Base-by-base conservation (phyloP, 2,888 invertebrate species). In the Suillia variegata region DNA sequence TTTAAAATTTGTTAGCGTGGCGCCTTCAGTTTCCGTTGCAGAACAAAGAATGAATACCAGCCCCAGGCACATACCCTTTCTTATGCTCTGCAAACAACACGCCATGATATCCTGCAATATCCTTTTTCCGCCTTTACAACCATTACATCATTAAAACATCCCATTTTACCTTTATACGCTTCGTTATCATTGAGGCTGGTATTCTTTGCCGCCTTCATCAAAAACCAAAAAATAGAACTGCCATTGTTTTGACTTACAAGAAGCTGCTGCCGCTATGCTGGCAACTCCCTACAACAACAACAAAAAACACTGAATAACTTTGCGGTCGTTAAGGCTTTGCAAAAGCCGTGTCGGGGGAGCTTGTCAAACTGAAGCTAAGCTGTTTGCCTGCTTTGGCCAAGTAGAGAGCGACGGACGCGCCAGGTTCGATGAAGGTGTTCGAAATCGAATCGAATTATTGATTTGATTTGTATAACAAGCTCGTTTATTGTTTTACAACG, bases 391-490 rank as follows among this genome's bases (percentile, higher is more conserved):
- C 52, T 50, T 45, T 38, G 3, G n/a, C n/a, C n/a, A n/a, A n/a
- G n/a, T n/a, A n/a, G n/a, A n/a, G n/a, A n/a, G 31, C 34, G 6
- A 42, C 48, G 56, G 50, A n/a, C n/a, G n/a, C n/a, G n/a, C n/a
- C n/a, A n/a, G n/a, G n/a, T n/a, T n/a, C n/a, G 58, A 31, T 42
- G 48, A 63, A 65, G 63, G 65, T 66, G 59, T 60, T 61, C 57
- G 65, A 62, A 66, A 67, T 69, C 66, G 65, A 67, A 67, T 69
- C 64, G 63, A 74, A 67, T 78, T 70, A 70, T 72, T 78, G 76
- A 75, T 77, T 79, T 74, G 68, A 74, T 79, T 79, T 78, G 79
- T 79, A 77, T 75, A 79, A 80, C 81, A 79, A 73, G 73, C 74
- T 71, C 77, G 74, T 80, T 81, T 78, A 81, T 80, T 78, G 80